Evolutionary conservation across 2,113 vertebrate genomes (phyloP).

Genomic region (Indicator maculatus): DNA sequence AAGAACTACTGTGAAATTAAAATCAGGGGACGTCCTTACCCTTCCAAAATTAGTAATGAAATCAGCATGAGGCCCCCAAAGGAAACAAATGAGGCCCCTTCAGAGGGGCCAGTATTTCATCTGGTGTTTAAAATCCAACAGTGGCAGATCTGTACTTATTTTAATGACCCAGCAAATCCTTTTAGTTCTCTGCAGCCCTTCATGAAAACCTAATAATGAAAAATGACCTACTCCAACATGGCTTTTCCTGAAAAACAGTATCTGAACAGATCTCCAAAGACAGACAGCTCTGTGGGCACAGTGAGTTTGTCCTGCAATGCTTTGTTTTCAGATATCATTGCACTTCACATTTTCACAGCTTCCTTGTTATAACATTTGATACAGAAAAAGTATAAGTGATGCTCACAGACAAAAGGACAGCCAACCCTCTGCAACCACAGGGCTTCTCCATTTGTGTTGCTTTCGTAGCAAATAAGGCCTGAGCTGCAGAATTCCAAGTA

Average conservation of each 20-base stretch:
- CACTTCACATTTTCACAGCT: slow-evolving; percentile 12
- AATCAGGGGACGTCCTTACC: background rate
- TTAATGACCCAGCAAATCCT: slow-evolving; percentile 1
- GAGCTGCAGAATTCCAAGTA: background rate
- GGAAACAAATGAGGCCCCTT: background rate
- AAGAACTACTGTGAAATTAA: slow-evolving; percentile 10
- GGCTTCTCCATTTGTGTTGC: background rate
- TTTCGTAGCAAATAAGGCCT: slow-evolving; percentile 18
- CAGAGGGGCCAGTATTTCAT: background rate
- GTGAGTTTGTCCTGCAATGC: background rate
- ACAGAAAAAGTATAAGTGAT: background rate
- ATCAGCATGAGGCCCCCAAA: background rate
- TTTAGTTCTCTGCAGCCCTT: background rate
- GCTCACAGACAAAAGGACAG: background rate
- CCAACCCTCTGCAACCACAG: slow-evolving; percentile 10
- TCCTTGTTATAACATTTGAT: slow-evolving; percentile 29
- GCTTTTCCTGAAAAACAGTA: slow-evolving; percentile 6
- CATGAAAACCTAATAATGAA: slow-evolving; percentile 19
- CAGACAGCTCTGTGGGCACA: background rate
- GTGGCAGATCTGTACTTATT: background rate
- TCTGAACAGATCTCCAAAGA: background rate
- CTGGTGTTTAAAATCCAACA: slow-evolving; percentile 16
- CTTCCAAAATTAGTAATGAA: slow-evolving; percentile 17
- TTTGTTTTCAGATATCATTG: background rate
- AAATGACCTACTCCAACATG: background rate